These are phyloP conservation scores for Genyomyrus donnyi DNA, from an alignment of 2,113 vertebrate genomes.

Conservation along the genomic window DNA sequence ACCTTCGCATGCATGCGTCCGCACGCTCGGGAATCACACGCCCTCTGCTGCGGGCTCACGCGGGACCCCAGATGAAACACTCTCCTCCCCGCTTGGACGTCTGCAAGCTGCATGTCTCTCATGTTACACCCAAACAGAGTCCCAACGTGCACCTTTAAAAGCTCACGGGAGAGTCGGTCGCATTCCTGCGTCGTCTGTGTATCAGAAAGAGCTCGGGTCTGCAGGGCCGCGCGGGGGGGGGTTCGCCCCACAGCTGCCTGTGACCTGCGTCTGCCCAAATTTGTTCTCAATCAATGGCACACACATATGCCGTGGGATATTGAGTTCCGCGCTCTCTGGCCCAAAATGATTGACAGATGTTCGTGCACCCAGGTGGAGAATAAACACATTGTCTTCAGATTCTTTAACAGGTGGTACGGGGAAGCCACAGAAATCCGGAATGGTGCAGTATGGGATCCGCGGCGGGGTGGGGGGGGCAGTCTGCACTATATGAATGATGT, in stretches of 20 bases:
- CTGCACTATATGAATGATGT: conserved; percentile 44
- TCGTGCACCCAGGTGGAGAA: conserved; percentile 49
- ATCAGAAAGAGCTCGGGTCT: neutral
- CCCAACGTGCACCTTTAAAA: conserved; percentile 32
- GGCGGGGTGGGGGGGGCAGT: neutral
- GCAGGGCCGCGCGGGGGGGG: neutral
- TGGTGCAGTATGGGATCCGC: conserved; percentile 48
- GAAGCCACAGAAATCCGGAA: conserved; percentile 41
- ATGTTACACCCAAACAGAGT: conserved; percentile 55
- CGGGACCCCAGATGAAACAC: neutral
- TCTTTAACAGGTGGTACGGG: conserved; percentile 61
- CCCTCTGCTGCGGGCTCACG: neutral
- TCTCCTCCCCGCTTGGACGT: conserved; percentile 60
- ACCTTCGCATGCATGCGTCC: conserved; percentile 57
- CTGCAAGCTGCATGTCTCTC: conserved; percentile 69
- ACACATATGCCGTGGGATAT: conserved; percentile 56
- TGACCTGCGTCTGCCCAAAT: conserved; percentile 34
- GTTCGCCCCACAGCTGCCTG: neutral
- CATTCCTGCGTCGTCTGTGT: neutral
- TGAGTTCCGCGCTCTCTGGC: conserved; percentile 42
- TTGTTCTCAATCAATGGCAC: conserved; percentile 58
- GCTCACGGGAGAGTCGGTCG: conserved; percentile 23
- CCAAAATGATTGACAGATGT: conserved; percentile 59
- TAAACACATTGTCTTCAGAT: conserved; percentile 52
- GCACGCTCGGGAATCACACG: conserved; percentile 46